Conservation (phyloP, 2,113 vertebrate genomes). For the Otus sunia region DNA sequence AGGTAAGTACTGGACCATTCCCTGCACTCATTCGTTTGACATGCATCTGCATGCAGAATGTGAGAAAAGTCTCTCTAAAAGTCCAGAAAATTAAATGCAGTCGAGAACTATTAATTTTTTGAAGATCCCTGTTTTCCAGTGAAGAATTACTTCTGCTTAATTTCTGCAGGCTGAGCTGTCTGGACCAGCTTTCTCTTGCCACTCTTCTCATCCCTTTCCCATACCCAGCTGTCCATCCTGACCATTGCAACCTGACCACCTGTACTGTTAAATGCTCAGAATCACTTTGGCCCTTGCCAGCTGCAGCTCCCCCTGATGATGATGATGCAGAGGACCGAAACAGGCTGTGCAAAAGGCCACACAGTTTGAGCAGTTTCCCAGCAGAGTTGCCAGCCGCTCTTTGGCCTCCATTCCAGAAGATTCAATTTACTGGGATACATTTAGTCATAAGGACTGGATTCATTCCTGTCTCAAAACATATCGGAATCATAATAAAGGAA, state of each 20-base stretch:
- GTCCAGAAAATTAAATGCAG: background rate
- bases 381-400: fast-evolving
- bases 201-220: background rate
- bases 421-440: background rate
- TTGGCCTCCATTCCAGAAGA: background rate
- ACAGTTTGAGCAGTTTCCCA: background rate
- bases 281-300: background rate
- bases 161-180: background rate
- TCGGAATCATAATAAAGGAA: background rate
- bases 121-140: background rate
- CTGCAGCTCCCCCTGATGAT: fast-evolving
- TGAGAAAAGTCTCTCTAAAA: background rate
- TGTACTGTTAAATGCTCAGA: background rate
- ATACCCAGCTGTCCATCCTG: background rate
- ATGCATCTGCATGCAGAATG: background rate
- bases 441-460: background rate
- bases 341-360: fast-evolving
- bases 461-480: background rate
- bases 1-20: background rate
- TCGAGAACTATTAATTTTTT: background rate
- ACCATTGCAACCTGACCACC: background rate
- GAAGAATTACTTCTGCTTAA: background rate
- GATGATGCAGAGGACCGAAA: background rate
- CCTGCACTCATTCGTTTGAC: background rate
- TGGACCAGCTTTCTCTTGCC: background rate